Conservation (phyloP, 2,113 vertebrate genomes). For the Epinephelus fuscoguttatus region DNA sequence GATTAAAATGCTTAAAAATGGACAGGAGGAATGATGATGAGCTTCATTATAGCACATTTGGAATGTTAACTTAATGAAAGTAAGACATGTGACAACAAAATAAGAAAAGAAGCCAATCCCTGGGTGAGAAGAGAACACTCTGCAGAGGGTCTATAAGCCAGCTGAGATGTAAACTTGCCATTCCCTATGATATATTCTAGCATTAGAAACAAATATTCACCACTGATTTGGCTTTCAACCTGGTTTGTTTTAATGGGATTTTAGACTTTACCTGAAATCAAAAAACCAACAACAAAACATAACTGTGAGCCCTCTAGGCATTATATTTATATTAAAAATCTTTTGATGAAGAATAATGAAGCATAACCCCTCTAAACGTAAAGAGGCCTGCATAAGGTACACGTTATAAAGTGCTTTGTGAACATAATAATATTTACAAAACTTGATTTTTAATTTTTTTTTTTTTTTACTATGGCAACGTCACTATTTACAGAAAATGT, state of each 20-base stretch:
- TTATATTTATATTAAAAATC: slow-evolving; percentile 5
- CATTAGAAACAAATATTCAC: background rate
- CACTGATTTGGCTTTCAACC: background rate
- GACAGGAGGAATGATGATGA: background rate
- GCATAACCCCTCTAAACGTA: background rate
- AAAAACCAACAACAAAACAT: background rate
- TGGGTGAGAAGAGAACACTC: background rate
- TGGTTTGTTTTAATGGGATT: background rate
- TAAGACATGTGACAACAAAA: background rate
- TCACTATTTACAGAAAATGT: slow-evolving; percentile 43
- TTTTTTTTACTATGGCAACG: slow-evolving; percentile 21
- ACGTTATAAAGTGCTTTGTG: slow-evolving; percentile 81
- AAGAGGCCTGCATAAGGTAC: slow-evolving; percentile 60
- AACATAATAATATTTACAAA: slow-evolving; percentile 64
- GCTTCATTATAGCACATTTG: background rate
- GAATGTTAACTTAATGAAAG: background rate
- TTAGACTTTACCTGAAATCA: background rate
- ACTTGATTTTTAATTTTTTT: background rate
- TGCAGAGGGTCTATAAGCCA: background rate
- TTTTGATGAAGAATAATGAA: background rate
- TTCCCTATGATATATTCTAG: background rate
- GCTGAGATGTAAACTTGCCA: background rate
- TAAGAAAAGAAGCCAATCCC: background rate
- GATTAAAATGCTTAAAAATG: background rate
- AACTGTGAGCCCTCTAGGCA: background rate